Conservation (phyloP, 2,797 vertebrate genomes). For the Ispidina picta region DNA sequence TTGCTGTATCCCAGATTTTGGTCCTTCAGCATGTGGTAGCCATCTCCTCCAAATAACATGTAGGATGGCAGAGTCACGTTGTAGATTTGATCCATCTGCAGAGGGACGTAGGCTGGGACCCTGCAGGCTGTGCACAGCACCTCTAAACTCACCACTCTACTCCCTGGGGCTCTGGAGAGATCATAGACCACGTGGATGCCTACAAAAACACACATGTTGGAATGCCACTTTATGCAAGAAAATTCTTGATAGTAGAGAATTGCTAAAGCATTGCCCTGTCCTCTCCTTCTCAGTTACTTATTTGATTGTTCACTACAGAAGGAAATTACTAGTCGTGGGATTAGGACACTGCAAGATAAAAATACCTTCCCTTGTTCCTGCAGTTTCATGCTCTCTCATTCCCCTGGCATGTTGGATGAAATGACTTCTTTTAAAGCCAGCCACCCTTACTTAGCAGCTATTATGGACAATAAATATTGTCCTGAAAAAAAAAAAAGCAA, state of each 20-base stretch:
- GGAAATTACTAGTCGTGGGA: background rate
- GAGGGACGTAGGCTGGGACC: conserved; percentile 83
- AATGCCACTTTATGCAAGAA: background rate
- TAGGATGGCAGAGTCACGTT: conserved; percentile 85
- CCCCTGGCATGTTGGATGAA: background rate
- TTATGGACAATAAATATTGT: background rate
- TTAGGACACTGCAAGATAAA: background rate
- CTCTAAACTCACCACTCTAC: conserved; percentile 78
- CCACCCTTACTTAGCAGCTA: background rate
- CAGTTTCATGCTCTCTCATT: background rate
- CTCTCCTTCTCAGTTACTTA: background rate
- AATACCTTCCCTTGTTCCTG: conserved; percentile 1
- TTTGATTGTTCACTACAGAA: background rate
- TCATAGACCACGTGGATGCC: conserved; percentile 88
- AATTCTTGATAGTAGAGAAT: background rate
- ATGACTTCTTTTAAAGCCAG: background rate
- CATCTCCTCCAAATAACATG: conserved; percentile 86
- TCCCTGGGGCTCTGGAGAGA: conserved; percentile 71
- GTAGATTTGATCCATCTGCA: conserved; percentile 79
- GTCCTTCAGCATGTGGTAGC: conserved; percentile 83
- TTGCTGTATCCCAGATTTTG: conserved; percentile 84
- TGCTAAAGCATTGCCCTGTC: background rate
- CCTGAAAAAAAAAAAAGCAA: background rate
- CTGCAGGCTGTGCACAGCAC: conserved; percentile 88
- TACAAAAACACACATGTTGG: conserved; percentile 34